A percentile compares a stretch with the other conserved stretches of the same genome.
phyloP scores from a whole-genome alignment of 2,113 vertebrate genomes.

The Uropsilus gracilis region DNA sequence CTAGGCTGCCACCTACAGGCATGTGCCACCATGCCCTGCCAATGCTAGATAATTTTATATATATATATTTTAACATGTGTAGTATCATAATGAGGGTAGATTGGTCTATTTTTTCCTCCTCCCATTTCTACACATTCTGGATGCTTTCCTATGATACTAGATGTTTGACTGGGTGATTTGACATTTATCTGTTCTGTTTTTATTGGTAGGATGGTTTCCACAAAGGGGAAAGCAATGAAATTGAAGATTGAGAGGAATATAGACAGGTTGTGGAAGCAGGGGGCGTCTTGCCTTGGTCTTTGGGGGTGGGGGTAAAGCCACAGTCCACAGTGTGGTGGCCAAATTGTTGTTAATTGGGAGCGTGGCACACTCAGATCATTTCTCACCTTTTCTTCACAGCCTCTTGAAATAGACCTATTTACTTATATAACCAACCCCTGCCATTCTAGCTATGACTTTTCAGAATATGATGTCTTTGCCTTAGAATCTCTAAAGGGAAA shows the following conservation, averaged over 20 bases:
- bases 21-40: too few species aligned
- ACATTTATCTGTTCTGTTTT: background rate
- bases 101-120: background rate
- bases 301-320: background rate
- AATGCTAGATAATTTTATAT: too few species aligned
- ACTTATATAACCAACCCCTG: background rate
- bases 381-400: background rate
- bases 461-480: background rate
- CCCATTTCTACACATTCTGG: background rate
- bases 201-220: background rate
- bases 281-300: background rate
- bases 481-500: slow-evolving; percentile 14
- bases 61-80: background rate
- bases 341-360: background rate
- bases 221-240: background rate
- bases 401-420: background rate
- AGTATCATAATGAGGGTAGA: background rate
- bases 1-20: too few species aligned
- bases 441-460: background rate
- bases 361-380: background rate
- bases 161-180: background rate
- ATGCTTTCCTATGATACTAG: background rate
- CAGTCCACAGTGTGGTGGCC: too few species aligned
- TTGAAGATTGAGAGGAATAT: background rate
- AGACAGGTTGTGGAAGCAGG: background rate